Evolutionary conservation across 2,113 vertebrate genomes (phyloP), one percentile per base, ranked within the genome.

Genomic region (Hirundichthys speculiger): DNA sequence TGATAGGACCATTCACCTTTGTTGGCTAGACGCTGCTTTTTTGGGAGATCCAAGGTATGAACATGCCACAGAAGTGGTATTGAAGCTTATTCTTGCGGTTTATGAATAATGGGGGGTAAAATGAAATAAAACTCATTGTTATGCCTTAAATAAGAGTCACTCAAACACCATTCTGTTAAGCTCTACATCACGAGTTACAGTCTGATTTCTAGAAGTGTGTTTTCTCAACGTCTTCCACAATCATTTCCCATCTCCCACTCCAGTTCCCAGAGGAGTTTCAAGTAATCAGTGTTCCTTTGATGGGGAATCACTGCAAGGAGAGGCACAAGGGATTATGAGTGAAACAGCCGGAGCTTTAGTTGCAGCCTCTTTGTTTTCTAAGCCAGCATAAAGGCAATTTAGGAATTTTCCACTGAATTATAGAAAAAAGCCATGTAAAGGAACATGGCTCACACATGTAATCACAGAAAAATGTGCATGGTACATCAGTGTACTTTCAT

Each of bases 261-360:
- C 24, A 11, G 40, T 70, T 89, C 85, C 84, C 86, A 81, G 68
- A 11, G 42, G 78, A 85, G 68, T 64, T 73, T 71, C 76, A 73
- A 82, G 84, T 82, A 90, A 89, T 89, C 86, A 89, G 84, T 15
- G 41, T 63, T 83, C 69, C 80, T 90, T 86, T 90, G 86, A 89
- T 85, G 81, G 66, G 77, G 81, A 80, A 76, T 76, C 76, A 79
- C 73, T 13, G 52, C 77, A 75, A 65, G 39, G 63, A 84, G 72
- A 82, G 75, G 78, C 75, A 75, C 77, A 21, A 40, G 60, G 80
- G 86, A 88, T 84, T 82, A 84, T 25, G 58, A 61, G 63, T 73
- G 77, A 80, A 89, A 87, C 86, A 88, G 83, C 77, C 82, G 61
- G 64, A 68, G 86, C 79, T 90, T 83, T 82, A 84, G 84, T 90